These are phyloP conservation scores for Falcaria lacertinaria DNA, from an alignment of 2,888 invertebrate species.

Conservation along the genomic window DNA sequence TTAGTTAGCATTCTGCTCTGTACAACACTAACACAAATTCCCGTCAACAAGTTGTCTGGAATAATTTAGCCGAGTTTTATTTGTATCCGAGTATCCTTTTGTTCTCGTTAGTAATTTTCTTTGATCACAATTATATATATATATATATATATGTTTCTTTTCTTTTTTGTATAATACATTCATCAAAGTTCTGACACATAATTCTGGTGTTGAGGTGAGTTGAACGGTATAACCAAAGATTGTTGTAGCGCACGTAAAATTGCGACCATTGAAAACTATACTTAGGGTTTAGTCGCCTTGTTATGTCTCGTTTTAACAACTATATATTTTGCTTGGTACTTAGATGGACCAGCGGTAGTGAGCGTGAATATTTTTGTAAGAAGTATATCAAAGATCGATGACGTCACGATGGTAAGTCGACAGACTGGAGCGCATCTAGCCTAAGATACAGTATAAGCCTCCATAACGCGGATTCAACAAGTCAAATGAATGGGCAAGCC, in stretches of 20 bases:
- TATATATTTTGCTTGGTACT: slow-evolving; percentile 77
- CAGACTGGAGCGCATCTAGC: slow-evolving; percentile 64
- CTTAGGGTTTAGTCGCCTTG: slow-evolving; percentile 54
- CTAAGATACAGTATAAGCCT: slow-evolving; percentile 52
- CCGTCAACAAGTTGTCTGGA: slow-evolving; percentile 58
- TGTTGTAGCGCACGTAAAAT: slow-evolving; percentile 19
- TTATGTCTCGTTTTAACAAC: slow-evolving; percentile 45
- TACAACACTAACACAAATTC: slow-evolving; percentile 77
- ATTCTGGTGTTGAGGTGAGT: slow-evolving; percentile 53
- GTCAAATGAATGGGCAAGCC: slow-evolving; percentile 78
- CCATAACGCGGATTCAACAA: slow-evolving; percentile 56
- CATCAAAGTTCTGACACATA: slow-evolving; percentile 2
- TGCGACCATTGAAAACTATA: slow-evolving; percentile 29
- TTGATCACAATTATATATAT: slow-evolving; percentile 27
- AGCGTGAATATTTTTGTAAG: slow-evolving; percentile 98
- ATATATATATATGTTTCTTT: slow-evolving; percentile 27
- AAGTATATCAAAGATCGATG: slow-evolving; percentile 99
- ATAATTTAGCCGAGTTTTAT: slow-evolving; percentile 34
- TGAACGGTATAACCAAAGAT: slow-evolving; percentile 12
- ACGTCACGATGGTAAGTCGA: slow-evolving; percentile 98
- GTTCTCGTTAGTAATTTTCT: slow-evolving; percentile 36
- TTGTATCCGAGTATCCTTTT: slow-evolving; percentile 35
- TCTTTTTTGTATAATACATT: slow-evolving; percentile 23
- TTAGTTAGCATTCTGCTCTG: slow-evolving; percentile 30
- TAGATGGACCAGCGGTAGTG: slow-evolving; percentile 96